phyloP scores from a whole-genome alignment of 2,888 invertebrate genomes.

The Drosophila mimetica region DNA sequence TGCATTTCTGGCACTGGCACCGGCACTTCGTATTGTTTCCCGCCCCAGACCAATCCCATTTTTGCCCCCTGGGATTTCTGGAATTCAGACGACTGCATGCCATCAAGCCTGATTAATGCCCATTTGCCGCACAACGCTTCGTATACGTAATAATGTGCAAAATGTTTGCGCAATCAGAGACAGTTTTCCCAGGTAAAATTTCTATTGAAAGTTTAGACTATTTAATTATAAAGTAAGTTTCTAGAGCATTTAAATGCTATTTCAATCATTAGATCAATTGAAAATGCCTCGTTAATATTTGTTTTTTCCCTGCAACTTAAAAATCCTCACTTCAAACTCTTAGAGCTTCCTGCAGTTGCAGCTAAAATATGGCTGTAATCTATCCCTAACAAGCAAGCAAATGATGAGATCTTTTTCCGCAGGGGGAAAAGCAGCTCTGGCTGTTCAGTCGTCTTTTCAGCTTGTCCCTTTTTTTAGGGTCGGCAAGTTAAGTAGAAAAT shows the following conservation, averaged over 20 bases:
- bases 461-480: constrained; percentile 27
- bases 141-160: constrained; percentile 55
- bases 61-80: background rate
- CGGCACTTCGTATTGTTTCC: constrained; percentile 57
- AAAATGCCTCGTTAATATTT: too few species aligned
- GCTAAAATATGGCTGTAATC: constrained; percentile 20
- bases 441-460: constrained; percentile 24
- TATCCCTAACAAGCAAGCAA: constrained; percentile 19
- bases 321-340: background rate
- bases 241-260: too few species aligned
- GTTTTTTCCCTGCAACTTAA: background rate
- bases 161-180: background rate
- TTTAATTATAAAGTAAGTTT: too few species aligned
- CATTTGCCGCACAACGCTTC: constrained; percentile 57
- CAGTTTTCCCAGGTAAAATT: background rate
- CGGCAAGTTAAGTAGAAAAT: constrained; percentile 45
- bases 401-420: constrained; percentile 14
- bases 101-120: constrained; percentile 49
- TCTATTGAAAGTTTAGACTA: background rate
- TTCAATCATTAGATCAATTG: too few species aligned
- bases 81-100: constrained; percentile 12
- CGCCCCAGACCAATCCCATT: constrained; percentile 3
- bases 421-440: background rate
- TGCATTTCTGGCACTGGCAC: constrained; percentile 48
- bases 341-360: constrained; percentile 2